Evolutionary conservation across 2,797 vertebrate genomes (phyloP), one percentile per base, ranked within the genome.

Genomic region (Taenioides sp.): DNA sequence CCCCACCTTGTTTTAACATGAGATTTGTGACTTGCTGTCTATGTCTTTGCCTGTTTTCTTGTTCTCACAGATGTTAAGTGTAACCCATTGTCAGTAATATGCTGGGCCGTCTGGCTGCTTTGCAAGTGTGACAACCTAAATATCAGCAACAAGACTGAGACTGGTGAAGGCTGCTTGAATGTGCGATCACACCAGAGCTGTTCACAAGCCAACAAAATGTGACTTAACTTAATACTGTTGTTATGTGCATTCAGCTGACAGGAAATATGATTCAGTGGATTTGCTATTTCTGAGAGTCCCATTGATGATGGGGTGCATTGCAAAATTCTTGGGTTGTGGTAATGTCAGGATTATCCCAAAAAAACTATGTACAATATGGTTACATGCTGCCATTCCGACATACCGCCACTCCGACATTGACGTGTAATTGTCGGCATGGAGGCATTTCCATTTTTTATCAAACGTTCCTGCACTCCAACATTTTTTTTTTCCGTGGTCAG

Each of bases 1-100:
- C 4, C 1, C 43, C 43, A 47, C 43, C 43, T 47, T 16, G 43
- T 47, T 47, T 47, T 47, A 47, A 47, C 14, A 47, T 47, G 43
- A 47, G 14, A 47, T 47, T 47, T 47, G 43, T 47, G 43, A 17
- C 43, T 47, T 47, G 11, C 40, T 16, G 40, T 16, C 12, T 43
- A 3, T 16, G 40, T 43, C 40, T 14, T 37, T 43, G 40, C 14
- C 12, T 16, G 43, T 47, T 47, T 47, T 47, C 43, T 47, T n/a
- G 34, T 63, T 79, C 43, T 69, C 75, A 75, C 74, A 83, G 86
- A 87, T 83, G 80, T 87, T 85, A 84, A 87, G 89, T 78, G 74
- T 71, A 83, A 78, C 85, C 77, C 87, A 91, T 83, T 84, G 84
- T 84, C 68, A 70, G 77, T 88, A 86, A 84, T 81, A 78, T 73